Evolutionary conservation across 2,888 invertebrate species (phyloP), one percentile per base, ranked within the genome.

Genomic region (Sycophila texana): DNA sequence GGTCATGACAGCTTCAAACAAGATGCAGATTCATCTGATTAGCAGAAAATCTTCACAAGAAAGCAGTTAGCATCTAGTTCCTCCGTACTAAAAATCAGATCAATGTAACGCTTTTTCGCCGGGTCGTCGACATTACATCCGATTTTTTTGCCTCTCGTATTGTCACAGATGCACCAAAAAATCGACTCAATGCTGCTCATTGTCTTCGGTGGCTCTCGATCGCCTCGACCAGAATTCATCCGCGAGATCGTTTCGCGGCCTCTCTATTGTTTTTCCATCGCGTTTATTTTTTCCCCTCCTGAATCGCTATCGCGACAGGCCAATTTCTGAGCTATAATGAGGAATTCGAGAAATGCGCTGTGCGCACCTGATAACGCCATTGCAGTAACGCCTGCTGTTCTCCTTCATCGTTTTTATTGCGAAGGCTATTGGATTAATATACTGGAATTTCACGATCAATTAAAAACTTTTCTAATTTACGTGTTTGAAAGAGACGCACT

Each of bases 331-430:
- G 47, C 26, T 18, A 47, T 26, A 12, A 49, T 58, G 20, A 30
- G 77, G 72, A 77, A 72, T 77, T 72, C 53, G 57, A 77, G 26
- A 51, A 77, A 77, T 66, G 71, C 16, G 18, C 16, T 20, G 39
- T 26, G 16, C 49, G 12, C 58, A 58, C 20, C 55, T 75, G 75
- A 75, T 68, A 75, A 61, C 67, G 60, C 18, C 55, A 53, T 20
- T 18, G 22, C 57, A 53, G 51, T 47, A 72, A 72, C 30, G 22
- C 39, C 14, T 51, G 49, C 58, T 66, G 0, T 18, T 26, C 26
- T 4, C 72, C 49, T 72, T 26, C 10, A 49, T 51, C 18, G 10
- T 14, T 74, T n/a, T 60, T 49, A 16, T 18, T 0, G 7, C 5
- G 63, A 39, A 63, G 30, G 39, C 63, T 47, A 39, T 10, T 10